Base-by-base conservation (phyloP, 2,888 invertebrate genomes). In the Xanthorhoe designata region DNA sequence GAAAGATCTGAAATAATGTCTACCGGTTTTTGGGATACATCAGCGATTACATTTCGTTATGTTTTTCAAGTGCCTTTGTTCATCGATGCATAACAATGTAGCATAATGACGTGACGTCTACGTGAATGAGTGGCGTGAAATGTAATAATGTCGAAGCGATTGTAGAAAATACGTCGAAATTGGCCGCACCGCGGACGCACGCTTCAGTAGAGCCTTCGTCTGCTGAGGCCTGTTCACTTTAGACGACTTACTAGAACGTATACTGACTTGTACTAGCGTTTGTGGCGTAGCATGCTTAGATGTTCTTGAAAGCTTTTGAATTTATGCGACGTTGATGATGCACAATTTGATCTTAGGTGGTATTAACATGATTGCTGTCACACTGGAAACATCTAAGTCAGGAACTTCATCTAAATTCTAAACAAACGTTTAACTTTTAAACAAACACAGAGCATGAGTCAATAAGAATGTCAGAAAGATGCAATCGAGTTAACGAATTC, bases 201-300 rank as follows among this genome's bases (percentile, higher is more conserved):
- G 60, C 45, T 13, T 45, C 60, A 66, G 55, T 70, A 62, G 66
- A 68, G 66, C 66, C 68, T 53, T 15, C 42, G 42, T 55, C 32
- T 42, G 42, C 32, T 50, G 2, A 32, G 49, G 8, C 17, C n/a
- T 24, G 29, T 32, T 49, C 17, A 17, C 47, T 29, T 6, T 32
- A 6, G 17, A 17, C 32, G 9, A 49, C 29, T 57, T 5, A 32
- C 38, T 55, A 42, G 8, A 42, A 13, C 24, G 24, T 24, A 24
- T 24, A 24, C 24, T 24, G 24, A 32, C 7, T 6, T 7, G 32
- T 4, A 32, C 8, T 32, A 32, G 32, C 32, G 32, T 32, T 32
- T 6, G 32, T 32, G 32, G 24, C 24, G 38, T 38, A 38, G 42
- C 42, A 13, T 32, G 32, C 7, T 32, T 32, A 32, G 1, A 32